Evolutionary conservation across 2,797 vertebrate genomes (phyloP).

Genomic region (Sebastolobus altivelis): DNA sequence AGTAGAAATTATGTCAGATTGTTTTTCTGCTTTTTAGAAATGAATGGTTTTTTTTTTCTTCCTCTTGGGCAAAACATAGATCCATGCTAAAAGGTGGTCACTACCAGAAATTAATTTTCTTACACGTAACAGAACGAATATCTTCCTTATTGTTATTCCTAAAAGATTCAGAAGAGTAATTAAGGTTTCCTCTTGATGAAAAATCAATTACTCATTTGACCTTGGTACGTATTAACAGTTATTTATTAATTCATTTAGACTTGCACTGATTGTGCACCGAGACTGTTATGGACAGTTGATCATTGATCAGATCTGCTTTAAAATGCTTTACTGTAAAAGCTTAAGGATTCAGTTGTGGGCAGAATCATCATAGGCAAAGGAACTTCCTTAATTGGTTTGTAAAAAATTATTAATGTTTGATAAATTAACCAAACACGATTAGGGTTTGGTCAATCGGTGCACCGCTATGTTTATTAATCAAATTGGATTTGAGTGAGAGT

Average conservation of each 20-base stretch:
- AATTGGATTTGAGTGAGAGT: no score
- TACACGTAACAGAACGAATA: background rate
- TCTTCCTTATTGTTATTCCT: background rate
- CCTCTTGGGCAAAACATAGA: background rate
- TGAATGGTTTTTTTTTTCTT: background rate
- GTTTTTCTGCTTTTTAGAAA: slow-evolving; percentile 3
- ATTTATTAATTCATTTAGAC: background rate
- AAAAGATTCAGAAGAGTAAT: background rate
- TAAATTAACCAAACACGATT: background rate
- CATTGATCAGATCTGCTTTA: background rate
- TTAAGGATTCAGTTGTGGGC: background rate
- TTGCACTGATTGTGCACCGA: background rate
- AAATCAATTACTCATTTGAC: background rate
- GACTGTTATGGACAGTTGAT: background rate
- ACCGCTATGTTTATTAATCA: background rate
- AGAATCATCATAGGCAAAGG: background rate
- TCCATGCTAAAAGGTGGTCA: background rate
- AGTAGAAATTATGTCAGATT: slow-evolving; percentile 24
- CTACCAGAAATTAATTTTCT: background rate
- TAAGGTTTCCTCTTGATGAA: background rate
- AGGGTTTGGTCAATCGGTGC: background rate
- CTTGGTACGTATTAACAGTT: background rate
- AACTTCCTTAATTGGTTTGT: background rate
- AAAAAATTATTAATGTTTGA: background rate
- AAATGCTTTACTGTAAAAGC: background rate